Evolutionary conservation across 2,888 invertebrate genomes (phyloP).

Genomic region (Eupeodes luniger): DNA sequence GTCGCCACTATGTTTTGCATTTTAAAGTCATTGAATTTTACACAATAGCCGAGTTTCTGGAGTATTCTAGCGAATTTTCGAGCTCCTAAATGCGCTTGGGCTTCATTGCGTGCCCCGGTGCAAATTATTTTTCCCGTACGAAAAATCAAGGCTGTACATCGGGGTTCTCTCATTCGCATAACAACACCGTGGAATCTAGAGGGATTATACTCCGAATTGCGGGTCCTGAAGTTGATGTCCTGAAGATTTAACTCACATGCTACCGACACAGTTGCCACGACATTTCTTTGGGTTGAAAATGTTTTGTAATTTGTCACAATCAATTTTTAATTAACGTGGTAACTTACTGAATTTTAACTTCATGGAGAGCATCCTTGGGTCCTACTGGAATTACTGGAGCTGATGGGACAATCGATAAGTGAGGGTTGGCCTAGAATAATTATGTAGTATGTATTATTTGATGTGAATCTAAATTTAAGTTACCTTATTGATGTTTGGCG

Average conservation of each 20-base stretch:
- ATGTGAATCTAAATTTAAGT: too few relatives aligned
- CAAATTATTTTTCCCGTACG: conserved; percentile 93
- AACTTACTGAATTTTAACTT: conserved; percentile 87
- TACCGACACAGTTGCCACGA: conserved; percentile 91
- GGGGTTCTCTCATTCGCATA: conserved; percentile 92
- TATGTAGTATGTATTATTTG: background rate
- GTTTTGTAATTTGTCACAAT: background rate
- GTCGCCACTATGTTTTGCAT: conserved; percentile 92
- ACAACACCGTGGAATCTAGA: conserved; percentile 92
- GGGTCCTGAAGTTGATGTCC: conserved; percentile 90
- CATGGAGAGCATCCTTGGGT: conserved; percentile 86
- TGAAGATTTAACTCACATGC: conserved; percentile 89
- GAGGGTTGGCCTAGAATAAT: conserved; percentile 79
- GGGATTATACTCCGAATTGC: conserved; percentile 94
- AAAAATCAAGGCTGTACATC: conserved; percentile 89
- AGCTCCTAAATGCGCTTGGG: conserved; percentile 90
- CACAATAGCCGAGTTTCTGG: conserved; percentile 91
- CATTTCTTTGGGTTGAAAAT: conserved; percentile 86
- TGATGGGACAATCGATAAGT: conserved; percentile 81
- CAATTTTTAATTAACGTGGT: background rate
- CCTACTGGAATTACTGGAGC: conserved; percentile 85
- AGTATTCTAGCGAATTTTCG: conserved; percentile 93
- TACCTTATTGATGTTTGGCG: conserved; percentile 62
- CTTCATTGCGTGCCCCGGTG: conserved; percentile 91
- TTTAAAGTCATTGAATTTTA: conserved; percentile 91